Base-by-base conservation (phyloP, 2,888 invertebrate genomes). In the Eristalis intricaria region DNA sequence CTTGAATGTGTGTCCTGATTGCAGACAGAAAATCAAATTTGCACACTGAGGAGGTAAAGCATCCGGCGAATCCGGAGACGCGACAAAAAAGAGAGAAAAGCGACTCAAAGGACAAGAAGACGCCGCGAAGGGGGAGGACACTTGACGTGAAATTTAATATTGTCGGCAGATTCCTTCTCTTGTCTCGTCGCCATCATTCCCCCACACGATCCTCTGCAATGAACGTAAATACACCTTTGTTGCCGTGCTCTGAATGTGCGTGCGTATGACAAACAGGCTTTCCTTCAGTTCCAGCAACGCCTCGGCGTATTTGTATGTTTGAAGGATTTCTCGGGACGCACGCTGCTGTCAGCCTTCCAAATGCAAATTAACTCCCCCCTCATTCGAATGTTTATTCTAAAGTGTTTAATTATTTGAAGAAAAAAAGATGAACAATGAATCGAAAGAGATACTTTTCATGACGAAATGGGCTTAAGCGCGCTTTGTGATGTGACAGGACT, bases 21-120 rank as follows among this genome's bases (percentile, higher is more conserved):
- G 78, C 78, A 84, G 78, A 74, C 74, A 64, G 56, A 77, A 83
- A 83, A 83, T 77, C 83, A 83, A 83, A 83, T 83, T 83, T 83
- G 71, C 82, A 70, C 81, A 81, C 68, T 15, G 26, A 26, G 11
- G 56, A 81, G 40, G 68, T 64, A 81, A 74, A 75, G 74, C 66
- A 74, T 81, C 80, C 73, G 69, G 74, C 43, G 56, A 74, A 75
- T 79, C 43, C 60, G 40, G n/a, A 38, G 64, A 64, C 22, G 32
- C 22, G n/a, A 23, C 38, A 35, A 32, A 64, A 64, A 63, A 22
- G 19, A 58, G 61, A 3, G 22, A 38, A 50, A 65, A 58, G 22
- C 23, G n/a, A 74, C 29, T 15, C 19, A 73, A 43, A 73, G n/a
- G 11, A 19, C 29, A 50, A 64, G 64, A 8, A 1, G 56, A 13